phyloP scores from a whole-genome alignment of 2,888 invertebrate genomes.

The Syrista parreyssii region DNA sequence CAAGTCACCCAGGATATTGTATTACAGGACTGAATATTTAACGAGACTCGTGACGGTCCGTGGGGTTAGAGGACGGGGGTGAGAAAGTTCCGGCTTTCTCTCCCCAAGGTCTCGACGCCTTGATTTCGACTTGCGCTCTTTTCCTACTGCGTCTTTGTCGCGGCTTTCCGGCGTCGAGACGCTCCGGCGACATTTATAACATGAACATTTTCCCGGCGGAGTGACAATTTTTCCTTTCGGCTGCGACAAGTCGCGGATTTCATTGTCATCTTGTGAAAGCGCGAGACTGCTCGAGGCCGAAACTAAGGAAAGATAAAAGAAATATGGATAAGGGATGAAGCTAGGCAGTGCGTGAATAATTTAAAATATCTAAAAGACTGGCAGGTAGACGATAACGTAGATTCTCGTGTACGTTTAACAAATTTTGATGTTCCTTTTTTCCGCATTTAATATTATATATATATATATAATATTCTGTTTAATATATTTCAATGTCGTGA shows the following conservation, averaged over 20 bases:
- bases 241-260: not conserved
- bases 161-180: slow-evolving; percentile 5
- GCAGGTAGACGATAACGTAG: not conserved
- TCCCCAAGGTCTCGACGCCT: slow-evolving; percentile 25
- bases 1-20: slow-evolving; percentile 62
- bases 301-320: not conserved
- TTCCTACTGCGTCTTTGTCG: not conserved
- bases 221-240: slow-evolving; percentile 1
- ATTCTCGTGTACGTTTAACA: not conserved
- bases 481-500: not conserved
- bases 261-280: not conserved
- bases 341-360: not conserved
- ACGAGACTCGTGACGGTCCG: slow-evolving; percentile 60
- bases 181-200: not conserved
- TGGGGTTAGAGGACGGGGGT: slow-evolving; percentile 31
- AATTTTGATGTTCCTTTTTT: not conserved
- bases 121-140: slow-evolving; percentile 18
- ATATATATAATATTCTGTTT: not conserved
- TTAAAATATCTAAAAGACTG: not conserved
- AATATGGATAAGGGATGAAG: not conserved
- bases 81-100: slow-evolving; percentile 35
- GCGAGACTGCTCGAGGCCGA: not conserved
- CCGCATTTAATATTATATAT: not conserved
- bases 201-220: not conserved
- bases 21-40: slow-evolving; percentile 69